phyloP scores from a whole-genome alignment of 2,888 invertebrate species.

The Pocota personata region DNA sequence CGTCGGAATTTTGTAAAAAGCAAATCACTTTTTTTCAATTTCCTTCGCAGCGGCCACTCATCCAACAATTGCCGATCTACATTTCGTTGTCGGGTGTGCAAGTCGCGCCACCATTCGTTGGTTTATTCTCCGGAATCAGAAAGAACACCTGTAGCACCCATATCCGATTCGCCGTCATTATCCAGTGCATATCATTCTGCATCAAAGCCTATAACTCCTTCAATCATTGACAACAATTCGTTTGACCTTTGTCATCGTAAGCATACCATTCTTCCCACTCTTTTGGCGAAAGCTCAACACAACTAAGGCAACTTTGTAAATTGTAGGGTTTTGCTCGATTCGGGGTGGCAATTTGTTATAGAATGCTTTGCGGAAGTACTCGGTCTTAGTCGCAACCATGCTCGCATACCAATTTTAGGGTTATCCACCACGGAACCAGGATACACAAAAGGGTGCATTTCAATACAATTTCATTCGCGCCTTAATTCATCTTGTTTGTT shows the following conservation, averaged over 20 bases:
- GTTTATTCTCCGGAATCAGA: no score
- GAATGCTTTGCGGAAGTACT: slow-evolving; percentile 14
- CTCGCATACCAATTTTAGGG: not conserved
- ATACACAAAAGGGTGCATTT: no score
- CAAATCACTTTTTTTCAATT: no score
- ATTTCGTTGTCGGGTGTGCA: no score
- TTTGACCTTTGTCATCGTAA: not conserved
- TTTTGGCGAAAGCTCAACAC: slow-evolving; percentile 1
- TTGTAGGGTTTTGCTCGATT: slow-evolving; percentile 8
- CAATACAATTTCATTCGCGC: not conserved
- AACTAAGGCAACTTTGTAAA: not conserved
- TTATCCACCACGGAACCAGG: slow-evolving; percentile 1
- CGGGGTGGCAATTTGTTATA: not conserved
- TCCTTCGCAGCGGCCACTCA: no score
- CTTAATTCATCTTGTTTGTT: not conserved
- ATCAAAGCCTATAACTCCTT: no score
- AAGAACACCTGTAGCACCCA: no score
- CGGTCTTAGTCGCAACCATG: not conserved
- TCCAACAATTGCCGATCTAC: no score
- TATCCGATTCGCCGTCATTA: no score
- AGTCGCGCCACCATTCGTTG: no score
- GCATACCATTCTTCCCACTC: slow-evolving; percentile 19
- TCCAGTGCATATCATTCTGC: no score
- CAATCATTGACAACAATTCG: slow-evolving; percentile 36
- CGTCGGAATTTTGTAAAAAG: no score